Evolutionary conservation across 2,797 vertebrate genomes (phyloP), one percentile per base, ranked within the genome.

Genomic region (Mormyrus hasselquistii): DNA sequence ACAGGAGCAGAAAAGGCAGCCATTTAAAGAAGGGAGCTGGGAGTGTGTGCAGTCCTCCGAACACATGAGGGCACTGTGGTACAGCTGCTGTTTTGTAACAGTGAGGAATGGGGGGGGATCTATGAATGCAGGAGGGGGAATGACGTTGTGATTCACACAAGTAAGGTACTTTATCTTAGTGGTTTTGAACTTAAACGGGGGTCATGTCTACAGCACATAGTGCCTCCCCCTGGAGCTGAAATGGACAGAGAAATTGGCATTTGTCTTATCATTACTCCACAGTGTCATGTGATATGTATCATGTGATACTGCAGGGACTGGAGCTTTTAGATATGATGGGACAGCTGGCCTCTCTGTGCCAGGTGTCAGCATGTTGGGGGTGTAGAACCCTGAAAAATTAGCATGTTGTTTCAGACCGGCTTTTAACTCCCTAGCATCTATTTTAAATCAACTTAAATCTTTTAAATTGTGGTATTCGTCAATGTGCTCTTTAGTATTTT

Each of bases 1-100:
- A 94, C 0, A 90, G 92, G 76, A 92, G 93, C 88, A 94, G 94
- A 91, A 96, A 89, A 92, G 94, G 91, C 86, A 95, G 57, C 34
- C 19, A 47, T 41, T 65, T 87, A 25, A 83, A 69, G 25, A 76
- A 89, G 62, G 85, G 88, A 53, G 47, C 50, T 34, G 22, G 49
- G 19, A 50, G 34, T 10, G 41, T 84, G 47, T 44, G 25, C 55
- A 85, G 88, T 29, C 38, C 88, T 59, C 83, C 82, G 69, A 5
- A 69, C 22, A 69, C 25, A 49, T 55, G 53, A 22, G 88, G 82
- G 25, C 10, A n/a, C 16, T 79, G 34, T 79, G 73, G 16, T 44
- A 19, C 6, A 3, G 34, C 34, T 44, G 73, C 38, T n/a, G 6
- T 38, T n/a, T 47, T 41, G 38, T 16, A 9, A n/a, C 73, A 79